Evolutionary conservation across 2,888 invertebrate genomes (phyloP).

Genomic region (Ophion ventricosus): DNA sequence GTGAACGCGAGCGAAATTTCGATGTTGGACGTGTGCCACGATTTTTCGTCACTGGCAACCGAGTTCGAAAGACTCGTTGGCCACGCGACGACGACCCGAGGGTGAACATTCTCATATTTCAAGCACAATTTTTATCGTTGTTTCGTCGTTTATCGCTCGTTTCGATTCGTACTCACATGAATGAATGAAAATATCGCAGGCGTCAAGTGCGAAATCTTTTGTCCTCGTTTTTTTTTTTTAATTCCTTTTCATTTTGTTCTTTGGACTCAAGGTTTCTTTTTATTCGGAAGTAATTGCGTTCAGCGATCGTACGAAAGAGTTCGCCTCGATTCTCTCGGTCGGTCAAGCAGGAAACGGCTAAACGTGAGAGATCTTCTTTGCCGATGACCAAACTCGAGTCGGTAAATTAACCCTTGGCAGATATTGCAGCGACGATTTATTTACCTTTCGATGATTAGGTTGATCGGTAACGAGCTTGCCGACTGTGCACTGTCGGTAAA

Average conservation of each 20-base stretch:
- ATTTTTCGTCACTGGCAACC: slow-evolving; percentile 7
- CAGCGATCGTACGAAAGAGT: no score
- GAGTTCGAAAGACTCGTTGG: not conserved
- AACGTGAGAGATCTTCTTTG: slow-evolving; percentile 28
- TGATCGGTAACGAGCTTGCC: slow-evolving; percentile 44
- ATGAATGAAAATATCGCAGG: slow-evolving; percentile 1
- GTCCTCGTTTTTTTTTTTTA: no score
- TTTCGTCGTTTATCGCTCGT: not conserved
- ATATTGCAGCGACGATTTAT: slow-evolving; percentile 27
- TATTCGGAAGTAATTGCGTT: not conserved
- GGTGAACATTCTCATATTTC: slow-evolving; percentile 61
- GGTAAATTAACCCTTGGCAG: slow-evolving; percentile 12
- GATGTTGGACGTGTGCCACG: slow-evolving; percentile 21
- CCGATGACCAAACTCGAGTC: slow-evolving; percentile 24
- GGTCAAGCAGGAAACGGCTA: not conserved
- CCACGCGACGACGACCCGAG: slow-evolving; percentile 16
- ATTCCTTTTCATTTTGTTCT: not conserved
- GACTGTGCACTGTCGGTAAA: slow-evolving; percentile 21
- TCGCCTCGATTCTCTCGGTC: not conserved
- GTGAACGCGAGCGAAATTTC: slow-evolving; percentile 18
- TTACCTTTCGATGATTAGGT: not conserved
- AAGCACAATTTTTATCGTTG: slow-evolving; percentile 17
- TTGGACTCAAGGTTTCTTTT: not conserved
- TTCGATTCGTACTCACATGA: not conserved
- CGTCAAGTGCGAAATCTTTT: not conserved